Evolutionary conservation across 1,140 invertebrate species (phyloP), one percentile per base, ranked within the genome.

Genomic region (Anthonomus grandis): DNA sequence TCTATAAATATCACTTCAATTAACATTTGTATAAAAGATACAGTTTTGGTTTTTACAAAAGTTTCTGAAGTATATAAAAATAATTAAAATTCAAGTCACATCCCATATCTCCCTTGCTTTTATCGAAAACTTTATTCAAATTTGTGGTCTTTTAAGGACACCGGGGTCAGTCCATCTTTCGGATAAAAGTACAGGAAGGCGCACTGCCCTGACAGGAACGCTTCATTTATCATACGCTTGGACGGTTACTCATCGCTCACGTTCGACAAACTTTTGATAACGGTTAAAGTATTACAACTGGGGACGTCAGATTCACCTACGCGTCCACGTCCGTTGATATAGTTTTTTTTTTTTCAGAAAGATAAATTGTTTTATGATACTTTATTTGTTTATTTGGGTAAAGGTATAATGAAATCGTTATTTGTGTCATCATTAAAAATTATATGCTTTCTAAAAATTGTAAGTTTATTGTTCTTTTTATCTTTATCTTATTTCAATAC

Each of bases 231-330:
- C 64, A 66, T 64, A 59, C 55, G 59, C 46, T 56, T 50, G 59
- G 52, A 34, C 57, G 60, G 48, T 51, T 58, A 58, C 59, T 67
- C 65, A 64, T 65, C 65, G 58, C 55, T 65, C 63, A 65, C 59
- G 61, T 67, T 67, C 61, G 65, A 67, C 65, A 64, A 67, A 67
- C 60, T 67, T 67, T 67, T 65, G 65, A 67, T 67, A 67, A 67
- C 65, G 65, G 61, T 67, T 67, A 62, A 67, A 67, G 61, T 67
- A 67, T 67, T 67, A 65, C 61, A 65, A 65, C 60, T 67, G 55
- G 54, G n/a, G 64, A 67, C 59, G 65, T 67, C 65, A 65, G 60
- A 51, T 65, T 62, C 65, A 65, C 60, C 65, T 65, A 59, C 47
- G 59, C 31, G n/a, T 12, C 52, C 63, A n/a, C n/a, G n/a, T n/a